Conservation (phyloP, 2,888 invertebrate species). For the Trichopria drosophilae region DNA sequence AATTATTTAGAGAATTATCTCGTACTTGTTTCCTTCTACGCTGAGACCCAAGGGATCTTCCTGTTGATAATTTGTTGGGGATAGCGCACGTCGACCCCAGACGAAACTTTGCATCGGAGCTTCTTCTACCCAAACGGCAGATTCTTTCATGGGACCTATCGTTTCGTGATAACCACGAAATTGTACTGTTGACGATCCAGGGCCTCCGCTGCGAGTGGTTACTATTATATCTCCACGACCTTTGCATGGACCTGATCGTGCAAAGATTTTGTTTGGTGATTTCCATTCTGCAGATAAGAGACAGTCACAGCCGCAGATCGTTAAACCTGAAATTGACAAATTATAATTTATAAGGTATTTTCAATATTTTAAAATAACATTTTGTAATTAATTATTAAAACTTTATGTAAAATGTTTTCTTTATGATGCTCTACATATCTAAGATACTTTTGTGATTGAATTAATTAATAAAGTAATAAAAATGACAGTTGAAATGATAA, state of each 20-base stretch:
- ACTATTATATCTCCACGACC: slow-evolving; percentile 91
- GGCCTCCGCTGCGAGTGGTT: slow-evolving; percentile 82
- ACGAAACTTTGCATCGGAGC: slow-evolving; percentile 78
- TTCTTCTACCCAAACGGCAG: slow-evolving; percentile 98
- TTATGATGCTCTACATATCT: neutral
- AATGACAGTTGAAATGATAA: neutral
- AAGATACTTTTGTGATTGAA: neutral
- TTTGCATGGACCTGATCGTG: slow-evolving; percentile 89
- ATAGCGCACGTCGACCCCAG: slow-evolving; percentile 83
- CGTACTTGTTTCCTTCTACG: slow-evolving; percentile 83
- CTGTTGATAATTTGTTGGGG: slow-evolving; percentile 82
- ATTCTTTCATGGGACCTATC: slow-evolving; percentile 93
- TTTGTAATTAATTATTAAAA: neutral
- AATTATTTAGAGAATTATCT: slow-evolving; percentile 4
- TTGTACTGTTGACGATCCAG: slow-evolving; percentile 86
- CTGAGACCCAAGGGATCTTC: slow-evolving; percentile 93
- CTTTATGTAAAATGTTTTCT: slow-evolving; percentile 2
- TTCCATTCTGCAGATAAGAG: slow-evolving; percentile 97
- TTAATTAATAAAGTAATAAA: neutral
- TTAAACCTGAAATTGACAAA: slow-evolving; percentile 68
- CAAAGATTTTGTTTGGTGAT: slow-evolving; percentile 94
- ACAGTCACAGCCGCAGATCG: slow-evolving; percentile 96
- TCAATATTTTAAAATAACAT: neutral
- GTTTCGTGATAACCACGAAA: slow-evolving; percentile 86
- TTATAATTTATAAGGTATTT: neutral